Percentiles rank a stretch among this genome's conserved stretches.
These are phyloP conservation scores for Heliocidaris erythrogramma DNA, from an alignment of 35 echinoderm and acorn worm species.

Conservation along the genomic window DNA sequence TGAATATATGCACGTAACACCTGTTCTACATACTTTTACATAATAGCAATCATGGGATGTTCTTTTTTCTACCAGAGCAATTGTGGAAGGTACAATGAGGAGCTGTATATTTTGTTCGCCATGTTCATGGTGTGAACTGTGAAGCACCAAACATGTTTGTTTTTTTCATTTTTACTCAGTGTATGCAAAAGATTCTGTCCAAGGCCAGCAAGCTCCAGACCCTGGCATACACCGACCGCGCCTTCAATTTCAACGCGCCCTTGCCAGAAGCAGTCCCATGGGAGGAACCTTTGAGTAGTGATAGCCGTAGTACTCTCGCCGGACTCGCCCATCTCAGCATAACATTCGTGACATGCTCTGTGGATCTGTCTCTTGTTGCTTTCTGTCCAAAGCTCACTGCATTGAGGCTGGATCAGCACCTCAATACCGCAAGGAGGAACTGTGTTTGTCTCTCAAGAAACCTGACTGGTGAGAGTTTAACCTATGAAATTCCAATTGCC, in stretches of 20 bases:
- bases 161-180: background rate
- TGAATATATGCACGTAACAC: too few relatives aligned
- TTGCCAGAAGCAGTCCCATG: background rate
- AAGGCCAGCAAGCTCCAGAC: background rate
- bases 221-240: background rate
- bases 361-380: background rate
- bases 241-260: background rate
- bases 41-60: too few relatives aligned
- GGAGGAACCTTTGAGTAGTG: background rate
- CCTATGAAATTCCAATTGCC: too few relatives aligned
- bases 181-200: background rate
- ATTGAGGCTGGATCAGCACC: background rate
- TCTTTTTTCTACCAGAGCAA: too few relatives aligned
- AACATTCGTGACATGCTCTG: background rate
- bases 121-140: too few relatives aligned
- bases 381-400: background rate
- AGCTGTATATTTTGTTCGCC: too few relatives aligned
- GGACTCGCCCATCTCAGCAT: background rate
- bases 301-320: background rate
- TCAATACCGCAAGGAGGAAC: background rate
- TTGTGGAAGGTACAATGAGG: too few relatives aligned
- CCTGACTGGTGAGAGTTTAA: background rate
- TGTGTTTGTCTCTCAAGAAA: background rate
- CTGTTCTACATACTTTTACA: too few relatives aligned
- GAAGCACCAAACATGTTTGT: too few relatives aligned